Evolutionary conservation across 2,888 invertebrate species (phyloP), one percentile per base, ranked within the genome.

Genomic region (Hirtodrosophila histrioides): DNA sequence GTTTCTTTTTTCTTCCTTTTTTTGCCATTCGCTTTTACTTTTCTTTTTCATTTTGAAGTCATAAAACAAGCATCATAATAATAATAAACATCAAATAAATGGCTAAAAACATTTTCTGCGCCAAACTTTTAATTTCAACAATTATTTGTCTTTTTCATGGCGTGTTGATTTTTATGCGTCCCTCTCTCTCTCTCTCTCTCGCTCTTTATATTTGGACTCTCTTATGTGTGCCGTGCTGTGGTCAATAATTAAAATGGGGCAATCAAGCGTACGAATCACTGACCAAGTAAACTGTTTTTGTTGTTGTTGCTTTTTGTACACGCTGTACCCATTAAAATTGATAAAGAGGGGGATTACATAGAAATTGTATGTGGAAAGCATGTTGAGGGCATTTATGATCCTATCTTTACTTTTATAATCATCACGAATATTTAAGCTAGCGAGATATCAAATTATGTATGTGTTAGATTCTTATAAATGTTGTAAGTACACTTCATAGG

Each of bases 121-220:
- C 58, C 63, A 57, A 56, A 63, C 83, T 78, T 76, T 80, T 75
- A 78, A 73, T 84, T 84, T 78, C 70, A 70, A 67, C 68, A 73
- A 75, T 81, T 76, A 73, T 78, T 68, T 67, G 63, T 68, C 67
- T 68, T 61, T 75, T 79, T 79, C 69, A 72, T 63, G 75, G 57
- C 63, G 53, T 60, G 69, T 75, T 66, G 75, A 60, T 77, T 69
- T 75, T 50, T 10, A 11, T 37, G 29, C 37, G n/a, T 29, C 51
- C 31, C 48, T 17, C 17, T 40, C 35, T 33, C 48, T 11, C 33
- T 12, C 40, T 39, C 36, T 10, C 24, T 31, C 41, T 56, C 36
- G 46, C 40, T 58, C 29, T 46, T 31, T 11, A 11, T 45, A 8
- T 31, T 23, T 40, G 23, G 29, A 29, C 54, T 48, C 50, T 53